Evolutionary conservation across 2,797 vertebrate genomes (phyloP).

Genomic region (Nothura maculosa): DNA sequence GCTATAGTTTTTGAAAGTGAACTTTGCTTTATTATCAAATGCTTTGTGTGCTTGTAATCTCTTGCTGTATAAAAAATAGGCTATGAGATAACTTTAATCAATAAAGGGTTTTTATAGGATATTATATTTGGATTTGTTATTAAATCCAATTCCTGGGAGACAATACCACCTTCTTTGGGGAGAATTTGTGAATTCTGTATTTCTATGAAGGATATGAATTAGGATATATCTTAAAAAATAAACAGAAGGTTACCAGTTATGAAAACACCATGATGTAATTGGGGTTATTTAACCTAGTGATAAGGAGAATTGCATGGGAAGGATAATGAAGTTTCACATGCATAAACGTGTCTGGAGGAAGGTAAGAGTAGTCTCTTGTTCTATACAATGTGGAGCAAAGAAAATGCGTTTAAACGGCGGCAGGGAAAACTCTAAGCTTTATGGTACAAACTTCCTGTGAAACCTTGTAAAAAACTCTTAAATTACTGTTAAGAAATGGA

Average conservation of each 20-base stretch:
- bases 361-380: background rate
- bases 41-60: background rate
- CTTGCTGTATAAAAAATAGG: background rate
- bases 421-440: background rate
- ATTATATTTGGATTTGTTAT: background rate
- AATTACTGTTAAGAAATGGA: no score
- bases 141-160: background rate
- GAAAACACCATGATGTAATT: background rate
- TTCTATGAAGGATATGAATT: background rate
- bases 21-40: background rate
- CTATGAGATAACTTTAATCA: background rate
- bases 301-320: background rate
- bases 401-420: background rate
- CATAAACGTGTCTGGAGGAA: rapidly evolving
- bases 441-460: background rate
- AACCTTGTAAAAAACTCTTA: background rate
- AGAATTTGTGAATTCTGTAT: background rate
- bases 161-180: background rate
- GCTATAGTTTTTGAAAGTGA: background rate
- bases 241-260: background rate
- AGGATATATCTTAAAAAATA: background rate
- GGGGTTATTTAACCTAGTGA: background rate
- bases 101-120: background rate
- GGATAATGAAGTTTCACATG: background rate
- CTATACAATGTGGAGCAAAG: background rate